phyloP scores from a whole-genome alignment of 2,113 vertebrate species.

The Elanus axillaris region DNA sequence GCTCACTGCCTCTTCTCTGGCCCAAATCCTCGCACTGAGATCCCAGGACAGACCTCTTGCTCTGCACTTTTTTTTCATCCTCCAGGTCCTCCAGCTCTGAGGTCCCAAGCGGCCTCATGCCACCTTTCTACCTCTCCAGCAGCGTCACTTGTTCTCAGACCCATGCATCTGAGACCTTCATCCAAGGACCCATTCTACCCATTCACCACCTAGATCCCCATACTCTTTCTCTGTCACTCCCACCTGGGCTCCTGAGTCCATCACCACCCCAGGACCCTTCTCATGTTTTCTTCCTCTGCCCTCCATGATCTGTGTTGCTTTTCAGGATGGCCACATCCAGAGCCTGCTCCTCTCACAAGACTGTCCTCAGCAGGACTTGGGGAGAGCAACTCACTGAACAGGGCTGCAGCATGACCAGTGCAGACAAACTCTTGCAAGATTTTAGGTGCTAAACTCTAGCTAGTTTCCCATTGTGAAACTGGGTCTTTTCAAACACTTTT shows the following conservation, averaged over 20 bases:
- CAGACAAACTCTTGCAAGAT: background rate
- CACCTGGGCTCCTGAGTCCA: background rate
- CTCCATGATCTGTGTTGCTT: background rate
- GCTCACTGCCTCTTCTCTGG: background rate
- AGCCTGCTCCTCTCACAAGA: background rate
- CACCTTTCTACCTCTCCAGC: background rate
- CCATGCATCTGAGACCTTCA: background rate
- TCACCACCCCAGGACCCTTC: background rate
- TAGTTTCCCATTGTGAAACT: background rate
- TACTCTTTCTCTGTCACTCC: rapidly evolving
- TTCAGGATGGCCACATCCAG: background rate
- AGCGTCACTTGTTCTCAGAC: background rate
- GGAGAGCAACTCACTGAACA: background rate
- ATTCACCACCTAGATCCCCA: background rate
- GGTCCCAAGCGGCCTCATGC: background rate
- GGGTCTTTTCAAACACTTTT: constrained; percentile 8
- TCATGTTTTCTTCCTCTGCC: background rate
- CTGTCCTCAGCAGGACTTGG: background rate
- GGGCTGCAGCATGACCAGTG: background rate
- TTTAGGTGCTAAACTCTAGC: background rate
- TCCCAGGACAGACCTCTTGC: background rate
- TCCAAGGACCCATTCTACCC: background rate
- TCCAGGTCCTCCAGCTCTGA: background rate
- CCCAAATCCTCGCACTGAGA: background rate
- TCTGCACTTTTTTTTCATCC: background rate